phyloP scores from a whole-genome alignment of 2,797 vertebrate genomes.

The Sebastes matsubarae region DNA sequence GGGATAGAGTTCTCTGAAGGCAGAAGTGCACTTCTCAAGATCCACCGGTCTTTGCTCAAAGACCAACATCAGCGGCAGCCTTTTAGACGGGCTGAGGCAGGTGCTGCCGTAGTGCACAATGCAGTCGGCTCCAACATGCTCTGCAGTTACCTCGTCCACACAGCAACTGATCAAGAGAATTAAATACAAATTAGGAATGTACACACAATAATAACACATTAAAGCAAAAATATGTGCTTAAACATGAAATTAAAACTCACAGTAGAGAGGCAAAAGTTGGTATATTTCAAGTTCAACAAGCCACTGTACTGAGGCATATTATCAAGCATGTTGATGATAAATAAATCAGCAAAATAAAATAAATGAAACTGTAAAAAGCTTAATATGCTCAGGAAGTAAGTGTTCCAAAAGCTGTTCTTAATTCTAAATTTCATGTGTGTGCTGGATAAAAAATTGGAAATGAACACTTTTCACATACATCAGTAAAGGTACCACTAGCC shows the following conservation, averaged over 20 bases:
- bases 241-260: not conserved
- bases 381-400: not conserved
- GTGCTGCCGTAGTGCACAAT: conserved; percentile 93
- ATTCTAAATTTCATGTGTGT: not conserved
- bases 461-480: not conserved
- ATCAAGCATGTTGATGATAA: not conserved
- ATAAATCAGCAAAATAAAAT: not conserved
- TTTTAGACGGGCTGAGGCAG: conserved; percentile 90
- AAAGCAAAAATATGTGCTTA: not conserved
- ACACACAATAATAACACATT: not conserved
- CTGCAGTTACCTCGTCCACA: conserved; percentile 93
- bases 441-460: not conserved
- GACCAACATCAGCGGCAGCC: conserved; percentile 86
- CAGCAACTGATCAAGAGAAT: conserved; percentile 87
- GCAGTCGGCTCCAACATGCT: conserved; percentile 86
- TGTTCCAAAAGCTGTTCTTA: not conserved
- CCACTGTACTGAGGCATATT: not conserved
- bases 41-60: conserved; percentile 79
- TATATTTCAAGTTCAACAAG: not conserved
- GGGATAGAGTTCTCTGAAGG: conserved; percentile 84
- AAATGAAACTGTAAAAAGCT: not conserved
- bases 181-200: not conserved
- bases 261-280: not conserved
- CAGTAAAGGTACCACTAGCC: not conserved
- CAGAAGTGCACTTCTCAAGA: conserved; percentile 77